These are phyloP conservation scores for Apogon talboti DNA, from an alignment of 2,797 vertebrate species.

Conservation along the genomic window DNA sequence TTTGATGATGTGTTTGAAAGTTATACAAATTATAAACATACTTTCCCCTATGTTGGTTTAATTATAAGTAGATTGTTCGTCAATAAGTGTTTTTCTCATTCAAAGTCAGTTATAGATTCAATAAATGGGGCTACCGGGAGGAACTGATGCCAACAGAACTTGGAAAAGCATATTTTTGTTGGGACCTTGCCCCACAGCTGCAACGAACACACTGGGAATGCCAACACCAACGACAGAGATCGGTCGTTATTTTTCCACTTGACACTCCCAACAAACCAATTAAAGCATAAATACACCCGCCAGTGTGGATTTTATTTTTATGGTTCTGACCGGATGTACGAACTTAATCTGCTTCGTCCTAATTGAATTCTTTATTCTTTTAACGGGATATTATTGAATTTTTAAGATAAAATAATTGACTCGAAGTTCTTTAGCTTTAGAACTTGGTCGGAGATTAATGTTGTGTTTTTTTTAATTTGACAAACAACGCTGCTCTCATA, in stretches of 20 bases:
- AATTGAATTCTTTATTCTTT: background rate
- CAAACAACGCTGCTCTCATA: fast-evolving
- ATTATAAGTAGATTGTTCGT: background rate
- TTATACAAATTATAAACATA: background rate
- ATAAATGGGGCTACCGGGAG: too few relatives aligned
- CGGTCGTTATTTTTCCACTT: conserved; percentile 52
- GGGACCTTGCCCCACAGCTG: background rate
- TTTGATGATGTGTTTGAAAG: background rate
- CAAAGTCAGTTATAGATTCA: too few relatives aligned
- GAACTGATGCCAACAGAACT: too few relatives aligned
- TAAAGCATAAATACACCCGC: background rate
- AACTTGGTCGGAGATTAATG: too few relatives aligned
- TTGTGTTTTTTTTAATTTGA: too few relatives aligned
- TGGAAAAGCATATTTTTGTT: too few relatives aligned
- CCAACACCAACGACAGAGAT: background rate
- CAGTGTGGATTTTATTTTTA: conserved; percentile 31
- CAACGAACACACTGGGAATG: background rate
- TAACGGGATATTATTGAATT: too few relatives aligned
- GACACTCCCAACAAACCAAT: background rate
- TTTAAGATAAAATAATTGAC: too few relatives aligned
- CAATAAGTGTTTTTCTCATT: background rate
- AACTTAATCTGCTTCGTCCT: fast-evolving
- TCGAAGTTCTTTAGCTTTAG: too few relatives aligned
- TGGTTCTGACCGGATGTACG: conserved; percentile 36
- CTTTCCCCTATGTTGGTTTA: background rate